phyloP scores from a whole-genome alignment of 1,140 invertebrate genomes.

The Drosophila ironensis region DNA sequence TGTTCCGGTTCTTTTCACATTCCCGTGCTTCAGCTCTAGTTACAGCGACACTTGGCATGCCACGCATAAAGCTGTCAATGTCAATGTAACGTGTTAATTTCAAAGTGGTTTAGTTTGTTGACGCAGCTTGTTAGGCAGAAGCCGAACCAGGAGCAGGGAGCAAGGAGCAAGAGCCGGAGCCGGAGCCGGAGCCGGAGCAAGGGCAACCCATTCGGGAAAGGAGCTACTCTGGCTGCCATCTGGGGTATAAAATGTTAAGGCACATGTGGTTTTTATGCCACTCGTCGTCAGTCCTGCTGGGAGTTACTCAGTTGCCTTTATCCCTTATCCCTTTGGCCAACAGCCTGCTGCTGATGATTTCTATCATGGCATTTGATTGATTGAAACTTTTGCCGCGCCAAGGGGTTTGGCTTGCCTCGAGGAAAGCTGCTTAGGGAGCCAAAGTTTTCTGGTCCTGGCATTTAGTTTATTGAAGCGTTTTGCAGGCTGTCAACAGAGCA shows the following conservation, averaged over 20 bases:
- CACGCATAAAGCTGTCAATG: slow-evolving; percentile 79
- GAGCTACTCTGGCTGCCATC: slow-evolving; percentile 16
- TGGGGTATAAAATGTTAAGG: slow-evolving; percentile 52
- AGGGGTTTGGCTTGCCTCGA: not conserved
- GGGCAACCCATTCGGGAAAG: slow-evolving; percentile 25
- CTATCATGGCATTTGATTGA: slow-evolving; percentile 71
- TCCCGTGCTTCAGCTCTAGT: slow-evolving; percentile 15
- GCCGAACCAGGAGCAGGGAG: not conserved
- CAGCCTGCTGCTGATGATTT: slow-evolving; percentile 50
- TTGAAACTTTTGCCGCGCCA: slow-evolving; percentile 43
- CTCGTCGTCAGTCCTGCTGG: slow-evolving; percentile 10
- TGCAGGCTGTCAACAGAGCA: slow-evolving; percentile 15
- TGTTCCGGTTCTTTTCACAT: not conserved
- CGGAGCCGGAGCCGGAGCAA: not conserved
- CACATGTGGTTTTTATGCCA: slow-evolving; percentile 71
- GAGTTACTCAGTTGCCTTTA: slow-evolving; percentile 15
- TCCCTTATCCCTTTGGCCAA: slow-evolving; percentile 12
- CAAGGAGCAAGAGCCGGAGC: not conserved
- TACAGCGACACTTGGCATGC: slow-evolving; percentile 65
- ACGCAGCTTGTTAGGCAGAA: slow-evolving; percentile 68
- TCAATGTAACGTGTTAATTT: slow-evolving; percentile 80
- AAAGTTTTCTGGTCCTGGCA: slow-evolving; percentile 22
- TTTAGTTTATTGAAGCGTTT: slow-evolving; percentile 63
- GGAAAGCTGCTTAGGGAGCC: not conserved
- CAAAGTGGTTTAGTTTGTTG: slow-evolving; percentile 80